phyloP scores from a whole-genome alignment of 2,888 invertebrate species.

The Epicampocera succincta region DNA sequence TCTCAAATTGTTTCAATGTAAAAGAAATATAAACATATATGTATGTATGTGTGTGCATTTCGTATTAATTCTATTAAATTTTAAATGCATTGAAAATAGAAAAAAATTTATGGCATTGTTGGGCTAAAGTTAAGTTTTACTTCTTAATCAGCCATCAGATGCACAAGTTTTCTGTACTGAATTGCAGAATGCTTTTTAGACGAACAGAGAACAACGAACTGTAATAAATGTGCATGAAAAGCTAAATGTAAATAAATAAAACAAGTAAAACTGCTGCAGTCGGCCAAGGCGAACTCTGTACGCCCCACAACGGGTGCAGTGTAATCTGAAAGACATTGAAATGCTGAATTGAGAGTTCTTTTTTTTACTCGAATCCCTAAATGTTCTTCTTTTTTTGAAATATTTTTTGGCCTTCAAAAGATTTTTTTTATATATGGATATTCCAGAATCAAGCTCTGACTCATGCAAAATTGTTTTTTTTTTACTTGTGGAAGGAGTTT shows the following conservation, averaged over 20 bases:
- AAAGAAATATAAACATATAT: constrained; percentile 1
- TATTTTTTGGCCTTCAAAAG: too few relatives aligned
- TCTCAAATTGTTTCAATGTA: neutral
- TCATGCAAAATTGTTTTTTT: too few relatives aligned
- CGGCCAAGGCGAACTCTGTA: too few relatives aligned
- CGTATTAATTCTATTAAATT: too few relatives aligned
- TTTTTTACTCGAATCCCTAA: too few relatives aligned
- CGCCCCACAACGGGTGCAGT: too few relatives aligned
- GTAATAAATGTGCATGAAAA: constrained; percentile 16
- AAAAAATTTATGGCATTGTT: constrained; percentile 55
- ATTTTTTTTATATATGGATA: too few relatives aligned
- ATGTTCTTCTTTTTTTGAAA: too few relatives aligned
- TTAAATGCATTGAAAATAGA: constrained; percentile 25
- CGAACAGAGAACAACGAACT: constrained; percentile 32
- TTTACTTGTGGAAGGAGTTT: too few relatives aligned
- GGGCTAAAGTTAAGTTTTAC: constrained; percentile 43
- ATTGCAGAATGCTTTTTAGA: constrained; percentile 57
- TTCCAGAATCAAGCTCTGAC: too few relatives aligned
- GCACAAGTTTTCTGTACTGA: constrained; percentile 63
- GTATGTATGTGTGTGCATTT: neutral
- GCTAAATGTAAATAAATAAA: constrained; percentile 2
- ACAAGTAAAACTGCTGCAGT: neutral
- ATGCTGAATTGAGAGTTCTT: too few relatives aligned
- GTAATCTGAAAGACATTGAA: too few relatives aligned
- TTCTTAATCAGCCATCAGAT: constrained; percentile 64